These are phyloP conservation scores for Phortica magna DNA, from an alignment of 2,888 invertebrate species.

Conservation along the genomic window DNA sequence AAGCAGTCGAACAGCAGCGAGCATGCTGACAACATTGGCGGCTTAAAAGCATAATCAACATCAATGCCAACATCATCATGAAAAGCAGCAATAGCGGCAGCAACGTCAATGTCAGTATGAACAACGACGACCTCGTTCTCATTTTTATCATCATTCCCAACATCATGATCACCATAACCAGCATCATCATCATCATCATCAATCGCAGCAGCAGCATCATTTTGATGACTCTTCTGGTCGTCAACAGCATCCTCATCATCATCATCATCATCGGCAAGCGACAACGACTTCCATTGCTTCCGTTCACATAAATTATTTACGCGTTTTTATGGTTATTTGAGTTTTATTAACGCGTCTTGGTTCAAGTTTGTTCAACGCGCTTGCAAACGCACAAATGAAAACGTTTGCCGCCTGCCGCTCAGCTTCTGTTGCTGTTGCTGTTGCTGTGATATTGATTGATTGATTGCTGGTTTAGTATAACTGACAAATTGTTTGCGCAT, in stretches of 20 bases:
- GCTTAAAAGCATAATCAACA: constrained; percentile 4
- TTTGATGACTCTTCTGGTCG: neutral
- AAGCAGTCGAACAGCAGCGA: neutral
- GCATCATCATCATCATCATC: neutral
- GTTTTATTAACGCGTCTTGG: constrained; percentile 32
- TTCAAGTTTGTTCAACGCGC: neutral
- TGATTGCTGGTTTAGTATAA: constrained; percentile 33
- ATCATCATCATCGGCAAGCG: constrained; percentile 27
- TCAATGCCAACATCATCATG: constrained; percentile 10
- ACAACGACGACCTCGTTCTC: neutral
- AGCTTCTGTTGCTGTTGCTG: neutral
- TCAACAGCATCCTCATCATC: constrained; percentile 25
- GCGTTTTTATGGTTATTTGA: constrained; percentile 40
- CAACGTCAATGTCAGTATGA: neutral
- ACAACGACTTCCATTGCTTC: constrained; percentile 2
- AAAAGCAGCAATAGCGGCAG: constrained; percentile 1
- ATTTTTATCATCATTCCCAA: neutral
- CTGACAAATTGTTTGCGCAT: constrained; percentile 44
- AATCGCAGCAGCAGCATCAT: neutral
- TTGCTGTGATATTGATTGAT: constrained; percentile 19
- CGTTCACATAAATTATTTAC: constrained; percentile 49
- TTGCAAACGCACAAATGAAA: constrained; percentile 25
- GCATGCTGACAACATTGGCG: neutral
- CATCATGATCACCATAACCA: neutral
- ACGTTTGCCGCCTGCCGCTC: neutral